phyloP scores from a whole-genome alignment of 2,888 invertebrate species.

The Halictus ligatus region DNA sequence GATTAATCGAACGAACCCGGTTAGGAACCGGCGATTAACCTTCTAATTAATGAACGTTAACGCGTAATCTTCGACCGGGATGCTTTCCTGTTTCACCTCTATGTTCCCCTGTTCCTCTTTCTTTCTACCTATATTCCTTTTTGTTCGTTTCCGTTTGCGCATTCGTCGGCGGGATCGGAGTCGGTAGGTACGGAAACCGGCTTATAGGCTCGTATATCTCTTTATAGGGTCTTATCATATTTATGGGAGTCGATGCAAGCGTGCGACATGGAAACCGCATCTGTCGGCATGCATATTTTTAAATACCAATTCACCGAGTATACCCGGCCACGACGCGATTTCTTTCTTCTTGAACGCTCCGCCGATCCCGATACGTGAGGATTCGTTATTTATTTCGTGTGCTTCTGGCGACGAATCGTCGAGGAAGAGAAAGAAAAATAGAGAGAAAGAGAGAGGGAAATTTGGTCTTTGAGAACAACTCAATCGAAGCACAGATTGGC shows the following conservation, averaged over 20 bases:
- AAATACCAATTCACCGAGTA: conserved; percentile 77
- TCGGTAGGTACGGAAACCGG: conserved; percentile 56
- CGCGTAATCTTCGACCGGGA: conserved; percentile 48
- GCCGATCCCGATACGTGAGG: conserved; percentile 41
- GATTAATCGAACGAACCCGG: background rate
- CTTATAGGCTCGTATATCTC: conserved; percentile 78
- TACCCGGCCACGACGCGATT: conserved; percentile 22
- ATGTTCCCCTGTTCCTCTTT: background rate
- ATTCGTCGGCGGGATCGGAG: conserved; percentile 26
- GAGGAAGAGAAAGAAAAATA: background rate
- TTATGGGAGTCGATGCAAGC: conserved; percentile 78
- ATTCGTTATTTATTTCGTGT: conserved; percentile 23
- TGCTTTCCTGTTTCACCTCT: conserved; percentile 10
- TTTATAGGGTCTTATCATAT: conserved; percentile 79
- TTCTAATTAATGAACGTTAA: conserved; percentile 71
- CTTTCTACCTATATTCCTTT: background rate
- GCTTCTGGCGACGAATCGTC: background rate
- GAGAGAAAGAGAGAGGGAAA: background rate
- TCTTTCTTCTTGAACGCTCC: conserved; percentile 22
- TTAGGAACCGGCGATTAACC: conserved; percentile 54
- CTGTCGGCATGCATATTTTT: conserved; percentile 80
- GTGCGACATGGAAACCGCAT: conserved; percentile 81
- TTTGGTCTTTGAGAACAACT: conserved; percentile 34
- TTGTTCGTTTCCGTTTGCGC: background rate
- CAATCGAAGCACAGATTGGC: conserved; percentile 33